Conservation (phyloP, 2,888 invertebrate species). For the Drosophila yooni region DNA sequence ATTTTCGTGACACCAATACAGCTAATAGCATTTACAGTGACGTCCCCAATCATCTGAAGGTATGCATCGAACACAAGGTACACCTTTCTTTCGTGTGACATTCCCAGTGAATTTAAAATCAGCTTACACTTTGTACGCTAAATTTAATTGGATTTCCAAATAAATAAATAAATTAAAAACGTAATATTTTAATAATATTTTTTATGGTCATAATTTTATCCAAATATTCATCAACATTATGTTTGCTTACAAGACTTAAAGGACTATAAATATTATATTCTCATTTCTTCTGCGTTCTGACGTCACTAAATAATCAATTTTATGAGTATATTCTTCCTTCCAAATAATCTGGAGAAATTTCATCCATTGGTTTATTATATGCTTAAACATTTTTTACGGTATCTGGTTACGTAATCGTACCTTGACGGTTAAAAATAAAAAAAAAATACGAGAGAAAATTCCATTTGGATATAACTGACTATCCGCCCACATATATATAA, state of each 20-base stretch:
- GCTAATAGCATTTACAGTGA: background rate
- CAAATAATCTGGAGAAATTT: background rate
- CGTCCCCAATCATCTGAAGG: background rate
- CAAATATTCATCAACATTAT: background rate
- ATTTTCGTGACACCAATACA: background rate
- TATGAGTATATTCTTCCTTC: background rate
- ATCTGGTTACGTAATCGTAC: background rate
- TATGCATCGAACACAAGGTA: background rate
- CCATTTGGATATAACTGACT: background rate
- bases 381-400: background rate
- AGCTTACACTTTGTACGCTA: background rate
- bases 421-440: background rate
- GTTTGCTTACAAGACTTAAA: background rate
- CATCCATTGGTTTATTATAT: background rate
- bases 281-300: background rate
- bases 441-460: background rate
- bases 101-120: background rate
- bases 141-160: background rate
- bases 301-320: background rate
- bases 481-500: background rate
- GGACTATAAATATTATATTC: background rate
- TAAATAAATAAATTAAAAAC: background rate
- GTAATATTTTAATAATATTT: background rate
- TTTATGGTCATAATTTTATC: background rate
- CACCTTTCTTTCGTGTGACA: background rate